Conservation (phyloP, 1,140 invertebrate genomes). For the Zaprionus tsacasi region DNA sequence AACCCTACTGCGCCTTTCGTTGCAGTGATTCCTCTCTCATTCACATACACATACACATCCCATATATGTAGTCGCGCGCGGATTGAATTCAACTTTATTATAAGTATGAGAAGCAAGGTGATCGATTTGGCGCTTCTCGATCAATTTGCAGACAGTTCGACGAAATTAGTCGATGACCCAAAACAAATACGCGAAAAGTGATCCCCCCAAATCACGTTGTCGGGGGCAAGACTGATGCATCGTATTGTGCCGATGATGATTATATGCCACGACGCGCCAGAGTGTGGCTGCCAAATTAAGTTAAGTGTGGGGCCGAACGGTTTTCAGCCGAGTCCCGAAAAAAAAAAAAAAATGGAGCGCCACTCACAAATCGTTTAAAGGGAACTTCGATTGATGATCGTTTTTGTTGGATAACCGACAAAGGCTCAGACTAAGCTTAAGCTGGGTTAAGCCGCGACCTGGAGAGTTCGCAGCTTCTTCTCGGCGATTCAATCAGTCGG, state of each 20-base stretch:
- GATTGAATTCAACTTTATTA: slow-evolving; percentile 63
- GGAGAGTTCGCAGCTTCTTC: slow-evolving; percentile 45
- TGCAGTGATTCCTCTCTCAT: slow-evolving; percentile 13
- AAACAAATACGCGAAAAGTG: slow-evolving; percentile 70
- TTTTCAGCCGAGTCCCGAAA: slow-evolving; percentile 61
- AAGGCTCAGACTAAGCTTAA: slow-evolving; percentile 51
- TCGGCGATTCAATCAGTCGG: slow-evolving; percentile 69
- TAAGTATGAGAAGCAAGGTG: slow-evolving; percentile 74
- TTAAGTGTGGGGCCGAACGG: slow-evolving; percentile 81
- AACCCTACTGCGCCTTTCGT: neutral
- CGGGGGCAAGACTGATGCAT: slow-evolving; percentile 24
- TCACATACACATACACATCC: slow-evolving; percentile 67
- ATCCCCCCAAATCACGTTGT: slow-evolving; percentile 33
- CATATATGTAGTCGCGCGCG: slow-evolving; percentile 37
- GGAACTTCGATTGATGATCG: slow-evolving; percentile 73
- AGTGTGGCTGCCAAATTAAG: slow-evolving; percentile 82
- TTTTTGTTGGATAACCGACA: slow-evolving; percentile 66
- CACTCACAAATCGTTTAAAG: slow-evolving; percentile 75
- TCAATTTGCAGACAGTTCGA: slow-evolving; percentile 81
- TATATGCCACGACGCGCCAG: slow-evolving; percentile 61
- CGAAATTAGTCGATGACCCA: slow-evolving; percentile 66
- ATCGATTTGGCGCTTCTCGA: slow-evolving; percentile 84
- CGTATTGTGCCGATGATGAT: slow-evolving; percentile 78
- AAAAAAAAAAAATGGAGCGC: slow-evolving; percentile 39
- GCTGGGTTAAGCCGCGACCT: slow-evolving; percentile 28